Evolutionary conservation across 2,888 invertebrate genomes (phyloP).

Genomic region (Frankliniella intonsa): DNA sequence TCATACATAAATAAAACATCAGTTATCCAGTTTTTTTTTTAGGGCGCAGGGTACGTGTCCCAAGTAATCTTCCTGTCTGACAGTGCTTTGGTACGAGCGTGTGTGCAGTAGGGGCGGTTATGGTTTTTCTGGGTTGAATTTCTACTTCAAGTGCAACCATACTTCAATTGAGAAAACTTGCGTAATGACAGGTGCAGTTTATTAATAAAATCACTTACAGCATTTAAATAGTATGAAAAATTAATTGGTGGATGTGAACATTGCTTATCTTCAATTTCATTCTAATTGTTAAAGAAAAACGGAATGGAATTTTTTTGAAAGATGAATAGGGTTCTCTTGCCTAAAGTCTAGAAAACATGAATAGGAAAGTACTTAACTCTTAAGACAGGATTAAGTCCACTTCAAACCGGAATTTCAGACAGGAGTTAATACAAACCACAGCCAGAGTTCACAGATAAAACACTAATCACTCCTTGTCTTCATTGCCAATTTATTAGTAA

Average conservation of each 20-base stretch:
- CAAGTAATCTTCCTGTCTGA: too few relatives aligned
- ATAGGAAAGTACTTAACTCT: too few relatives aligned
- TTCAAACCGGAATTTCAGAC: not conserved
- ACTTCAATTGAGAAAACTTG: not conserved
- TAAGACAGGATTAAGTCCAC: not conserved
- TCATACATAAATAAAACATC: too few relatives aligned
- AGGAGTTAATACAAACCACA: conserved; percentile 15
- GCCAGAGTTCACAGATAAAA: conserved; percentile 12
- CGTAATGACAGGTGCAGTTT: conserved; percentile 7
- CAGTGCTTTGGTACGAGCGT: too few relatives aligned
- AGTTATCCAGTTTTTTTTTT: too few relatives aligned
- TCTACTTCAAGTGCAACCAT: too few relatives aligned
- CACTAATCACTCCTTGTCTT: not conserved
- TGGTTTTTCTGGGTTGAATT: too few relatives aligned
- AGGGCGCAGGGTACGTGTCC: too few relatives aligned
- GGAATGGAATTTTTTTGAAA: not conserved
- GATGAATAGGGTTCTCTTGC: not conserved
- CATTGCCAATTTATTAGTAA: conserved; percentile 15
- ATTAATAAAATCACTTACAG: conserved; percentile 13
- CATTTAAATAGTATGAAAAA: not conserved
- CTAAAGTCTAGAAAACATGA: not conserved
- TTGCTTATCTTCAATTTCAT: too few relatives aligned
- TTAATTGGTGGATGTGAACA: too few relatives aligned
- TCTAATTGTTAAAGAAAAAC: not conserved
- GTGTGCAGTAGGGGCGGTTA: too few relatives aligned